These are phyloP conservation scores for Ciconia maguari DNA, from an alignment of 2,113 vertebrate genomes.

Conservation along the genomic window DNA sequence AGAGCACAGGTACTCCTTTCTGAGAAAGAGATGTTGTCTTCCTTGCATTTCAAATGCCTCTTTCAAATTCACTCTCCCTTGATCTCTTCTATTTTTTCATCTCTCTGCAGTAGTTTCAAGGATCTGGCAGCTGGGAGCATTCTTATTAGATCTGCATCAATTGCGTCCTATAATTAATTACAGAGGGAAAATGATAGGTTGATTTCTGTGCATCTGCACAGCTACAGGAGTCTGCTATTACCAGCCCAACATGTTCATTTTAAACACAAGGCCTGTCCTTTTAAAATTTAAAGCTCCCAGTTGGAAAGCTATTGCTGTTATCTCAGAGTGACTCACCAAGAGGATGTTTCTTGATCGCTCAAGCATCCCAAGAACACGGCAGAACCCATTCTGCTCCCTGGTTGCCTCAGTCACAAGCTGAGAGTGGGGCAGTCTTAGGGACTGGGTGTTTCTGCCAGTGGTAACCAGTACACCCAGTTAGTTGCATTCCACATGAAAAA, in stretches of 20 bases:
- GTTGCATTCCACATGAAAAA: not conserved
- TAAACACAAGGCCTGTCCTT: not conserved
- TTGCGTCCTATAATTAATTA: conserved; percentile 67
- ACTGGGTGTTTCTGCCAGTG: not conserved
- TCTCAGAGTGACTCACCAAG: not conserved
- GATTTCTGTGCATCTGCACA: conserved; percentile 51
- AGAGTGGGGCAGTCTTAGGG: not conserved
- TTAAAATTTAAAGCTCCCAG: not conserved
- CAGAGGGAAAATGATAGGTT: conserved; percentile 53
- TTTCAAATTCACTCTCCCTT: conserved; percentile 4
- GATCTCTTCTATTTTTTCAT: conserved; percentile 8
- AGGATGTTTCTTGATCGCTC: not conserved
- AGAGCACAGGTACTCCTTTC: conserved; percentile 4
- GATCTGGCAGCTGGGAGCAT: conserved; percentile 51
- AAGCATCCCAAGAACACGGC: not conserved
- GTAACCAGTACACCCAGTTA: not conserved
- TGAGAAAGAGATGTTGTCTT: not conserved
- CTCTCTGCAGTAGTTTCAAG: conserved; percentile 26
- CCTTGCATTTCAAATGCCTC: not conserved
- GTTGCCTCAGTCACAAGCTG: not conserved
- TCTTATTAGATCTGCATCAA: conserved; percentile 62
- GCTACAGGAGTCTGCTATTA: conserved; percentile 51
- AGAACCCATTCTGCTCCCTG: not conserved
- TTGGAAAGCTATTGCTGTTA: not conserved
- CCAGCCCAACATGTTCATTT: not conserved